Conservation (phyloP, 2,797 vertebrate genomes). For the Mus spretus region DNA sequence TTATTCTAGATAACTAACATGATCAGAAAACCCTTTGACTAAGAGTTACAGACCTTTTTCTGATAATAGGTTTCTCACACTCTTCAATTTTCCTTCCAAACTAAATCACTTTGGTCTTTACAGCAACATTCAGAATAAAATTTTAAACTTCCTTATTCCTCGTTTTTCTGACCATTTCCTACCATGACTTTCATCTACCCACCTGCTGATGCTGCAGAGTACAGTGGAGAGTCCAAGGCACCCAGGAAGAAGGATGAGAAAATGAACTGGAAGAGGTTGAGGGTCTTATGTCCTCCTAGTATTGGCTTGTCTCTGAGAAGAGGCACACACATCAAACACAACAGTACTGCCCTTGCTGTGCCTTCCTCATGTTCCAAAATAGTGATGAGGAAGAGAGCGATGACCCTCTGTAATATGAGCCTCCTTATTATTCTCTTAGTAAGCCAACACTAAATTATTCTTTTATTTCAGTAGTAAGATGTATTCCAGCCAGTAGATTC, state of each 20-base stretch:
- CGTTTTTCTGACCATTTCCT: background rate
- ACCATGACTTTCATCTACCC: background rate
- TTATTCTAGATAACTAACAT: slow-evolving; percentile 19
- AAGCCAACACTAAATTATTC: slow-evolving; percentile 8
- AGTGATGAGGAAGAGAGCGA: background rate
- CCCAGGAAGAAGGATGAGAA: background rate
- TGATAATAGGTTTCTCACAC: background rate
- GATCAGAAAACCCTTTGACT: slow-evolving; percentile 32
- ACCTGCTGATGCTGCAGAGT: background rate
- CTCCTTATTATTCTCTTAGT: background rate
- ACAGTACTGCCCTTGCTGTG: background rate
- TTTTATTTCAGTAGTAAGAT: background rate
- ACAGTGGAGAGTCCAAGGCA: background rate
- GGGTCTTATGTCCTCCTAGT: slow-evolving; percentile 28
- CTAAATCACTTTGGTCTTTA: slow-evolving; percentile 29
- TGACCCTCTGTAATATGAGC: background rate
- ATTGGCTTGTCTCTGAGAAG: slow-evolving; percentile 3
- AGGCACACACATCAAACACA: background rate
- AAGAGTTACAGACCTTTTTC: background rate
- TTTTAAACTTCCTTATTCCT: slow-evolving; percentile 9
- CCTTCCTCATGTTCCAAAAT: slow-evolving; percentile 33
- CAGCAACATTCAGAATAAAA: slow-evolving; percentile 66
- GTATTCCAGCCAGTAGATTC: background rate
- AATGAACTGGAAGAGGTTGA: slow-evolving; percentile 8
- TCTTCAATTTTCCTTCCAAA: slow-evolving; percentile 69